A percentile compares a stretch with the other conserved stretches of the same genome.
phyloP scores from a whole-genome alignment of 2,888 invertebrate species.

The Liodrosophila aerea region DNA sequence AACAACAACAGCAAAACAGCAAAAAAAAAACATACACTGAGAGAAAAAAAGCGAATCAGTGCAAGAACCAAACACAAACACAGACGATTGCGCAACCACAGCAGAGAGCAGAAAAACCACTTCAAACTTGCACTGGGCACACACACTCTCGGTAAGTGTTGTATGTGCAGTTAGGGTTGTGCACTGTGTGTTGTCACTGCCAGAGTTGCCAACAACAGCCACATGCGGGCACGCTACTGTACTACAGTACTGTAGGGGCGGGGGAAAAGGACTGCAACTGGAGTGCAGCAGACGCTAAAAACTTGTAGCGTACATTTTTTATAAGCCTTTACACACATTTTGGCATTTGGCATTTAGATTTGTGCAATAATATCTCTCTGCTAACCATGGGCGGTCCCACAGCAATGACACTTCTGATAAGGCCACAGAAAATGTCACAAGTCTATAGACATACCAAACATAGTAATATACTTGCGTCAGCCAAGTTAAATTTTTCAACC shows the following conservation, averaged over 20 bases:
- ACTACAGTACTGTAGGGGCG: no score
- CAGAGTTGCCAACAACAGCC: slow-evolving; percentile 61
- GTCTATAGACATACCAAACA: no score
- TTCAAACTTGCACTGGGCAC: slow-evolving; percentile 62
- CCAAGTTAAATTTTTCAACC: no score
- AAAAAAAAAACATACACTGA: slow-evolving; percentile 52
- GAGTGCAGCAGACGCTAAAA: slow-evolving; percentile 39
- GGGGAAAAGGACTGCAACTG: not conserved
- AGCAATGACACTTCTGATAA: not conserved
- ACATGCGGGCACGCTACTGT: slow-evolving; percentile 17
- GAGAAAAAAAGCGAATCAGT: slow-evolving; percentile 19
- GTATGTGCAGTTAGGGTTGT: slow-evolving; percentile 26
- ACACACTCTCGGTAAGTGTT: slow-evolving; percentile 40
- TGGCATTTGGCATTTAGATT: slow-evolving; percentile 49
- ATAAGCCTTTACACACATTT: slow-evolving; percentile 53
- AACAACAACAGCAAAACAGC: slow-evolving; percentile 19
- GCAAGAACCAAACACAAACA: slow-evolving; percentile 37
- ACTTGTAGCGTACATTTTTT: slow-evolving; percentile 52
- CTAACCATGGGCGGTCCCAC: no score
- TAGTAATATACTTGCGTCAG: no score
- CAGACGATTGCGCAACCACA: slow-evolving; percentile 75
- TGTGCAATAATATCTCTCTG: slow-evolving; percentile 10
- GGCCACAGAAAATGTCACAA: no score
- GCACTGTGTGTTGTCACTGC: slow-evolving; percentile 55
- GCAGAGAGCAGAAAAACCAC: slow-evolving; percentile 63